phyloP scores from a whole-genome alignment of 1,140 invertebrate species.

The Drosophila pruinosa region DNA sequence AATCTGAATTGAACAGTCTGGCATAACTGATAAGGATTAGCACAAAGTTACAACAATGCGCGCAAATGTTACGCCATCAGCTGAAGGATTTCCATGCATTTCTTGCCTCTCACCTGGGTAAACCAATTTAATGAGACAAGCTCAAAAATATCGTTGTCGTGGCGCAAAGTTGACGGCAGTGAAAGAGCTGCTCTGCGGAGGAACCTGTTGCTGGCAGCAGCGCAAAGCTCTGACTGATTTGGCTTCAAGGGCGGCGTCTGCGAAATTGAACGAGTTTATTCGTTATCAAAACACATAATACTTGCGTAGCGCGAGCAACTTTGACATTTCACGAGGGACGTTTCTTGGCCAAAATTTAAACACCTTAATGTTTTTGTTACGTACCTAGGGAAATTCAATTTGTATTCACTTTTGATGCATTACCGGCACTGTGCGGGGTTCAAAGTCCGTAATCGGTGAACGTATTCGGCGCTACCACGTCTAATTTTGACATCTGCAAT shows the following conservation, averaged over 20 bases:
- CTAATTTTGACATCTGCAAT: constrained; percentile 7
- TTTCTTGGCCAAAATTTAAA: neutral
- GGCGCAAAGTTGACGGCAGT: constrained; percentile 5
- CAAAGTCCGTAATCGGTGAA: constrained; percentile 27
- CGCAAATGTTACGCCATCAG: constrained; percentile 3
- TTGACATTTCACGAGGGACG: neutral
- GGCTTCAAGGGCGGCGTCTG: constrained; percentile 1
- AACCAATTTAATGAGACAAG: neutral
- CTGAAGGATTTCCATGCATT: neutral
- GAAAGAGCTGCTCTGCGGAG: neutral
- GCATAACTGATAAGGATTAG: constrained; percentile 12
- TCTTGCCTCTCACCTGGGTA: constrained; percentile 7
- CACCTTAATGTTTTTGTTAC: neutral
- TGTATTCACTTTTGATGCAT: constrained; percentile 12
- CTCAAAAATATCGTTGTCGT: constrained; percentile 9
- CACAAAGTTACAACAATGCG: neutral
- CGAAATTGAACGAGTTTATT: constrained; percentile 16
- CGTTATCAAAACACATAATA: constrained; percentile 23
- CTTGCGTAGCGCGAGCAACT: neutral
- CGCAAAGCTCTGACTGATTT: constrained; percentile 14
- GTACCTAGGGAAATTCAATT: neutral
- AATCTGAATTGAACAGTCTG: constrained; percentile 15
- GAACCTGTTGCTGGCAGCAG: constrained; percentile 50
- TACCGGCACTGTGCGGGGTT: constrained; percentile 20
- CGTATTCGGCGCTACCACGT: neutral